Conservation (phyloP, 2,797 vertebrate species). For the Stomatorhinus walkeri region DNA sequence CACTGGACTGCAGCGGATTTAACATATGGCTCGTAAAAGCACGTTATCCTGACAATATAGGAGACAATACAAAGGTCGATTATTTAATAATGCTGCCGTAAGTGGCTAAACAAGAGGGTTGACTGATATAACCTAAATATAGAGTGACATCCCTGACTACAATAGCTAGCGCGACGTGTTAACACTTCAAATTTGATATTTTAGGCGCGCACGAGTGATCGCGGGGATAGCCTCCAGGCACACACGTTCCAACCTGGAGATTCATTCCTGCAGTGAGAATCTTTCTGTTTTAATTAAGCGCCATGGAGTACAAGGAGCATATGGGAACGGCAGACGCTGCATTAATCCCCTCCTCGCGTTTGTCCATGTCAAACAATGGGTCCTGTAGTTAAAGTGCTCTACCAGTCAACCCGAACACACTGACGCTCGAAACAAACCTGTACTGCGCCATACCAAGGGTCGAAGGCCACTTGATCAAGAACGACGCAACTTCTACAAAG, state of each 20-base stretch:
- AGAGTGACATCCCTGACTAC: slow-evolving; percentile 25
- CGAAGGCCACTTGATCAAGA: slow-evolving; percentile 14
- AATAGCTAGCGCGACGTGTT: slow-evolving; percentile 39
- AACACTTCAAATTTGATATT: slow-evolving; percentile 47
- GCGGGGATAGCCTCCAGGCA: slow-evolving; percentile 43
- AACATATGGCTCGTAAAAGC: neutral
- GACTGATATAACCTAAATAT: neutral
- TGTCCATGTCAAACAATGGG: slow-evolving; percentile 52
- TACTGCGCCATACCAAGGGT: slow-evolving; percentile 13
- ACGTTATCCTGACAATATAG: neutral
- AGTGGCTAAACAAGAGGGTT: neutral
- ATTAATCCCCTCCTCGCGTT: slow-evolving; percentile 56
- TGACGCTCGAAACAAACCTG: slow-evolving; percentile 25
- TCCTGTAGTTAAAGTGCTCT: slow-evolving; percentile 25
- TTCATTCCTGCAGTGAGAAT: slow-evolving; percentile 51
- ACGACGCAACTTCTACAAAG: neutral
- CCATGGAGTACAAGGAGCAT: slow-evolving; percentile 53
- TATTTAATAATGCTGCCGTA: neutral
- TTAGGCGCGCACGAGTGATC: slow-evolving; percentile 55
- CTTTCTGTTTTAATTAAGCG: slow-evolving; percentile 64
- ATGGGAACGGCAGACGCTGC: slow-evolving; percentile 61
- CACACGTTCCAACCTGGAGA: slow-evolving; percentile 37
- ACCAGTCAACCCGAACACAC: slow-evolving; percentile 17
- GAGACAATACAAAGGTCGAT: neutral
- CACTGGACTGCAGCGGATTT: neutral